Conservation (phyloP, 2,113 vertebrate genomes). For the Myotis brandtii region DNA sequence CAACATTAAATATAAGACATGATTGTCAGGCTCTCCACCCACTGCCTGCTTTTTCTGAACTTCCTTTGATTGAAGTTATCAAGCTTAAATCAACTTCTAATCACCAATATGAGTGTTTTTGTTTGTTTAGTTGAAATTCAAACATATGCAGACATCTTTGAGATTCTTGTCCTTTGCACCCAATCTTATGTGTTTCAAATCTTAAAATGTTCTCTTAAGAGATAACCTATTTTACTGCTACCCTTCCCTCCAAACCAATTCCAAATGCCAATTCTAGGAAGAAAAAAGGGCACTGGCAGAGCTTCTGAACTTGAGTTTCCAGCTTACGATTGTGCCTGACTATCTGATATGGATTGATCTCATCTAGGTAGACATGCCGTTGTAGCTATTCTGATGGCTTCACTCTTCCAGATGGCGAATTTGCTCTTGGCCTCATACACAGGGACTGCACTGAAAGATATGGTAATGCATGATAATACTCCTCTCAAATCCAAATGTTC, state of each 20-base stretch:
- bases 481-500: slow-evolving; percentile 12
- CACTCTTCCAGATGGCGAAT: slow-evolving; percentile 6
- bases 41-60: slow-evolving; percentile 60
- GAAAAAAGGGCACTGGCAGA: not conserved
- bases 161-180: not conserved
- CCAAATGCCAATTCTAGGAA: not conserved
- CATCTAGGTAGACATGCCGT: not conserved
- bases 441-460: not conserved
- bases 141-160: not conserved
- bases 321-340: not conserved
- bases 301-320: not conserved
- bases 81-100: slow-evolving; percentile 41
- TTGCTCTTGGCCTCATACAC: not conserved
- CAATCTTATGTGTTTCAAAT: not conserved
- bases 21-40: slow-evolving; percentile 50
- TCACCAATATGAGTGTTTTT: not conserved
- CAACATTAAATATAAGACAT: slow-evolving; percentile 48
- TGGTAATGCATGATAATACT: not conserved
- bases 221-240: not conserved
- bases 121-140: not conserved
- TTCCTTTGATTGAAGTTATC: slow-evolving; percentile 42
- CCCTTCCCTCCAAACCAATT: not conserved
- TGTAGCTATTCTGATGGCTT: not conserved
- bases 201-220: slow-evolving; percentile 32
- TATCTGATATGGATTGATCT: not conserved